Conservation (phyloP, 2,113 vertebrate genomes). For the Mugil cephalus region DNA sequence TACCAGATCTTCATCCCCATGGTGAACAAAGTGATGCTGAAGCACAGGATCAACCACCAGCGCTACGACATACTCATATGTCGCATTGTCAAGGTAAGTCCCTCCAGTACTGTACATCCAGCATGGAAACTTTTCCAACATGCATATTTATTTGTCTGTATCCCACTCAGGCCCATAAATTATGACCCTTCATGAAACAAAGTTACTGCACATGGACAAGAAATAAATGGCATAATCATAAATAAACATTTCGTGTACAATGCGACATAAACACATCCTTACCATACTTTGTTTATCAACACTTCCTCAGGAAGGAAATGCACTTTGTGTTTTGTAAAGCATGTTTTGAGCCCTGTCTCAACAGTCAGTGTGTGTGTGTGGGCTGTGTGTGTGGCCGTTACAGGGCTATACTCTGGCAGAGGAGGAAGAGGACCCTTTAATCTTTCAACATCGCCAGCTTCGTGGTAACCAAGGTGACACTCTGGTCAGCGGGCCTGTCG, state of each 20-base stretch:
- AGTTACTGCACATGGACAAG: constrained; percentile 12
- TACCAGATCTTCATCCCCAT: constrained; percentile 99
- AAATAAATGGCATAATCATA: constrained; percentile 24
- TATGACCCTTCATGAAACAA: not conserved
- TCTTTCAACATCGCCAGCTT: constrained; percentile 93
- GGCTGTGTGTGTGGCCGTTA: constrained; percentile 31
- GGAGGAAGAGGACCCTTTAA: constrained; percentile 96
- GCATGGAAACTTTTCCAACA: too few species aligned
- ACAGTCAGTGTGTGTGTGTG: constrained; percentile 40
- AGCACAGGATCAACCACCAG: constrained; percentile 96
- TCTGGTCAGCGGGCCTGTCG: constrained; percentile 90
- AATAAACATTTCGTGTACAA: constrained; percentile 33
- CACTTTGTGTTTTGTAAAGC: constrained; percentile 38
- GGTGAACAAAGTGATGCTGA: constrained; percentile 98
- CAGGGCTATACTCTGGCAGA: constrained; percentile 98
- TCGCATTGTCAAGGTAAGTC: constrained; percentile 94
- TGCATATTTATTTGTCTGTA: not conserved
- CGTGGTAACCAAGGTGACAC: constrained; percentile 91
- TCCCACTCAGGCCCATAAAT: not conserved
- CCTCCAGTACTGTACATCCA: not conserved
- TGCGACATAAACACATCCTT: constrained; percentile 38
- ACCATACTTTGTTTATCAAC: constrained; percentile 55
- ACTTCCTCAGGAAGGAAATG: constrained; percentile 47
- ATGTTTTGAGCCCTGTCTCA: constrained; percentile 35
- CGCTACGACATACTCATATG: constrained; percentile 98